phyloP scores from a whole-genome alignment of 2,113 vertebrate species.

The Brachypodius melanocephalos region DNA sequence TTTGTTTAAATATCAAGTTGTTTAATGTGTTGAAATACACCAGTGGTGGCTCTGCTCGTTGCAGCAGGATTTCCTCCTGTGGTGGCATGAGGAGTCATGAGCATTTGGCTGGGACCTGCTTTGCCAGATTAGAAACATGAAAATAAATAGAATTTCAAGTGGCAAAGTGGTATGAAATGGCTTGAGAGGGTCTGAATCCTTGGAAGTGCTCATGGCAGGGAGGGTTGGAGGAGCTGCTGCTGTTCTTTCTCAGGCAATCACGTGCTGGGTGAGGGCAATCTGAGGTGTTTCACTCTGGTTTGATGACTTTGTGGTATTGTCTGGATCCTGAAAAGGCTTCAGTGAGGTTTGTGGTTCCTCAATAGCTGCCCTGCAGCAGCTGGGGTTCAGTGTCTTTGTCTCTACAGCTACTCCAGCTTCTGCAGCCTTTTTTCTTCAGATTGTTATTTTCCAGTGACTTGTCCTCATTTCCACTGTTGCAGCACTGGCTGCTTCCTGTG shows the following conservation, averaged over 20 bases:
- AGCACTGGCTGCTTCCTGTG: background rate
- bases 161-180: rapidly evolving
- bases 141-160: background rate
- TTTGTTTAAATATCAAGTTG: background rate
- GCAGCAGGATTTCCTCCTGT: background rate
- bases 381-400: background rate
- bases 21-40: background rate
- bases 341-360: background rate
- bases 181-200: background rate
- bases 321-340: background rate
- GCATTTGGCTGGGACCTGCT: background rate
- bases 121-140: background rate
- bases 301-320: background rate
- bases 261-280: background rate
- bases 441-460: background rate
- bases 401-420: background rate
- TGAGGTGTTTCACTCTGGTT: background rate
- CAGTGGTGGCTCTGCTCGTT: background rate
- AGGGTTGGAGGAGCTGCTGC: background rate
- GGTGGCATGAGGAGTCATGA: rapidly evolving
- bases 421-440: background rate
- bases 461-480: background rate
- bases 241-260: background rate
- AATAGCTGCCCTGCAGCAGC: rapidly evolving
- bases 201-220: background rate